Conservation (phyloP, 1,140 invertebrate genomes). For the Ridgeia piscesae region DNA sequence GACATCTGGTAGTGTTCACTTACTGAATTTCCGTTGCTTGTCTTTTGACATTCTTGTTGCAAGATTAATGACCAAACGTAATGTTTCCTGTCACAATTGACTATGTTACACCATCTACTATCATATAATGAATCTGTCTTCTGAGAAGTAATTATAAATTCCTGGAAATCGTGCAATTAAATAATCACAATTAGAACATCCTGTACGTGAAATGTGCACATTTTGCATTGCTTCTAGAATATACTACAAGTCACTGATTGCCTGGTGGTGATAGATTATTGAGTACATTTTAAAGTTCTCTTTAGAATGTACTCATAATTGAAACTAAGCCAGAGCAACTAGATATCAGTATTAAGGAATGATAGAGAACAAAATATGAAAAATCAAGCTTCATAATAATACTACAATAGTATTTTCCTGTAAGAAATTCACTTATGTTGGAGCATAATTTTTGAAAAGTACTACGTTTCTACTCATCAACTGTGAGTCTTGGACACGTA, state of each 20-base stretch:
- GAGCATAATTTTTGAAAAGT: too few species aligned
- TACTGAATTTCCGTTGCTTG: neutral
- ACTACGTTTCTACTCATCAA: too few species aligned
- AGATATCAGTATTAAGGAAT: neutral
- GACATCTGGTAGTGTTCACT: neutral
- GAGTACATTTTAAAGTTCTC: too few species aligned
- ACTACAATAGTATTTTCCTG: neutral
- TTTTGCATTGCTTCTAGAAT: neutral
- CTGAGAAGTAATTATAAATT: too few species aligned
- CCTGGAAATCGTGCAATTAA: neutral
- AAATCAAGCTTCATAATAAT: too few species aligned
- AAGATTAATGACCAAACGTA: neutral
- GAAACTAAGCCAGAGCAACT: neutral
- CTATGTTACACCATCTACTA: neutral
- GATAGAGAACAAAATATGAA: too few species aligned
- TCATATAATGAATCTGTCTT: too few species aligned
- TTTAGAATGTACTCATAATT: neutral
- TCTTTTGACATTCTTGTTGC: neutral
- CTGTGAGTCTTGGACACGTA: too few species aligned
- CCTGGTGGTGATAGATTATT: neutral
- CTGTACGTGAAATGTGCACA: neutral
- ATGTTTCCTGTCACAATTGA: neutral
- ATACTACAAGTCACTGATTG: neutral
- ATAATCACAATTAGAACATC: neutral
- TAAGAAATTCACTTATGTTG: too few species aligned